phyloP scores from a whole-genome alignment of 1,140 invertebrate species.

The Drosophila nigrodunni region DNA sequence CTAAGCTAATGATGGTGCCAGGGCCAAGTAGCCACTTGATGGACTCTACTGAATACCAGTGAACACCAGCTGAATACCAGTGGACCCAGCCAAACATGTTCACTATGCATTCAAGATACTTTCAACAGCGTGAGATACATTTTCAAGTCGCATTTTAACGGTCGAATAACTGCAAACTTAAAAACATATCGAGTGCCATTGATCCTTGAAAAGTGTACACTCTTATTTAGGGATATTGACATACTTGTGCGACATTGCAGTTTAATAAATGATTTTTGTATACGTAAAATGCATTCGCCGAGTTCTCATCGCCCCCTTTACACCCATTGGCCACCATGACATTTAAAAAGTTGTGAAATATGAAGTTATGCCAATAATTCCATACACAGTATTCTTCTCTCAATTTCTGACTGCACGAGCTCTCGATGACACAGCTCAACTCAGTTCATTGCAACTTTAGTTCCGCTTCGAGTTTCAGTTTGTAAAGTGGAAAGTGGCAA shows the following conservation, averaged over 20 bases:
- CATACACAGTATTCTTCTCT: neutral
- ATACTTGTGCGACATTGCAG: slow-evolving; percentile 8
- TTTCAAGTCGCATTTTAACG: slow-evolving; percentile 1
- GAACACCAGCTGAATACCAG: neutral
- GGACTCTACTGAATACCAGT: slow-evolving; percentile 21
- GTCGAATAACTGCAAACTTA: slow-evolving; percentile 42
- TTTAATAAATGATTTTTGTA: slow-evolving; percentile 44
- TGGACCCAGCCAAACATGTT: neutral
- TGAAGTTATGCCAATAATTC: slow-evolving; percentile 61
- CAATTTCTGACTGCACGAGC: slow-evolving; percentile 27
- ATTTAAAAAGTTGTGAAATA: slow-evolving; percentile 70
- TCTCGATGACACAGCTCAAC: slow-evolving; percentile 44
- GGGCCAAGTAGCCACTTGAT: slow-evolving; percentile 68
- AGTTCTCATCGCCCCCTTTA: neutral
- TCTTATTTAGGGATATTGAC: too few relatives aligned
- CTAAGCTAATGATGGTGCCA: slow-evolving; percentile 66
- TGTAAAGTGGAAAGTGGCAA: neutral
- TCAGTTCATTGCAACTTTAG: neutral
- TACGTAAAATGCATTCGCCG: slow-evolving; percentile 27
- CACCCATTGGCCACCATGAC: slow-evolving; percentile 28
- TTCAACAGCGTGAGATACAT: neutral
- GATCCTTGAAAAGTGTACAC: neutral
- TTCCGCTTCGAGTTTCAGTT: neutral
- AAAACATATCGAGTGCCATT: slow-evolving; percentile 37
- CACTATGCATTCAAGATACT: neutral